Percentiles rank a stretch among this genome's conserved stretches.
These are phyloP conservation scores for Leptocoma aspasia DNA, from an alignment of 2,113 vertebrate genomes.

Conservation along the genomic window DNA sequence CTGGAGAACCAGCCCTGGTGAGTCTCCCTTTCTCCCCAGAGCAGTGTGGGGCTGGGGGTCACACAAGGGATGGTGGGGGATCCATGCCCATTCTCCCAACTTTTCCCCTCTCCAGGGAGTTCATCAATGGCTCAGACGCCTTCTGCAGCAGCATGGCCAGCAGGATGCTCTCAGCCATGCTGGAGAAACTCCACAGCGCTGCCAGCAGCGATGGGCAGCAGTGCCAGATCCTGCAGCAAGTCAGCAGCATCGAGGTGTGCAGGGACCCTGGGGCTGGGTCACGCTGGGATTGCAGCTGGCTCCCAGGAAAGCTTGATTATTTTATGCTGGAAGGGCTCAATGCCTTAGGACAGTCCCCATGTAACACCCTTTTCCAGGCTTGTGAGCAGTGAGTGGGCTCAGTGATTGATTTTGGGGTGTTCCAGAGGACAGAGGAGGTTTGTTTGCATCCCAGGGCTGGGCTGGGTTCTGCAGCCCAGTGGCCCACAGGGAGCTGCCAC, in stretches of 20 bases:
- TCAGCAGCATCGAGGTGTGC: slow-evolving; percentile 66
- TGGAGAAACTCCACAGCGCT: slow-evolving; percentile 65
- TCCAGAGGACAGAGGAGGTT: background rate
- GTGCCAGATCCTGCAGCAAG: slow-evolving; percentile 61
- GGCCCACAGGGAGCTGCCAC: background rate
- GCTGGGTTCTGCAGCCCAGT: background rate
- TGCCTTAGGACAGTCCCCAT: rapidly evolving
- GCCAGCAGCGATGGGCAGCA: slow-evolving; percentile 47
- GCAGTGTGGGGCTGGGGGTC: rapidly evolving
- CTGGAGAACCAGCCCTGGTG: slow-evolving; percentile 80
- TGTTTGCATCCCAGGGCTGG: background rate
- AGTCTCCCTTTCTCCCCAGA: background rate
- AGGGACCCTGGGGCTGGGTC: rapidly evolving
- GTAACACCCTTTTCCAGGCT: background rate
- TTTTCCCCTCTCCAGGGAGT: slow-evolving; percentile 67
- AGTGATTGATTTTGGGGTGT: rapidly evolving
- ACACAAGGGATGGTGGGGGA: background rate
- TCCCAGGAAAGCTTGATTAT: background rate
- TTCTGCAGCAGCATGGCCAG: slow-evolving; percentile 69
- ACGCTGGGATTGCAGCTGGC: rapidly evolving
- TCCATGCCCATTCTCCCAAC: background rate
- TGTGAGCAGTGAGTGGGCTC: rapidly evolving
- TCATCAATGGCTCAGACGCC: slow-evolving; percentile 64
- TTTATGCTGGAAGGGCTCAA: rapidly evolving
- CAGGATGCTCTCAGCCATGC: slow-evolving; percentile 57